These are phyloP conservation scores for Mizuhopecten yessoensis DNA, from an alignment of 1,140 invertebrate genomes.

Conservation along the genomic window DNA sequence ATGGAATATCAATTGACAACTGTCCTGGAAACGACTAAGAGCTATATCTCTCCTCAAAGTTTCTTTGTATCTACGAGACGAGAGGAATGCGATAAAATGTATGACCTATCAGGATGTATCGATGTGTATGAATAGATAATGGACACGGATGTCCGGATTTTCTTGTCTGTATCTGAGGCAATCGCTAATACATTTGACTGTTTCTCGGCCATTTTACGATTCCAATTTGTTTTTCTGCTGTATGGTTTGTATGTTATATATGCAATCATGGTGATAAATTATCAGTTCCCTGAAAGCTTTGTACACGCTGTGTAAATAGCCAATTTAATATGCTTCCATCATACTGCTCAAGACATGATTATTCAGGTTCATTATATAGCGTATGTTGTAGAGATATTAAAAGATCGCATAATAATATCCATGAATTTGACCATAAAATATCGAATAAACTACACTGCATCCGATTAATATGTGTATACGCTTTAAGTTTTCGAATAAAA, in stretches of 20 bases:
- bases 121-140: neutral
- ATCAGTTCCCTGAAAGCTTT: too few relatives aligned
- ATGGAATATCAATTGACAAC: neutral
- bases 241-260: too few relatives aligned
- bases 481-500: neutral
- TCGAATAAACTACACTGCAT: neutral
- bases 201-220: too few relatives aligned
- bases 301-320: too few relatives aligned
- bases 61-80: neutral
- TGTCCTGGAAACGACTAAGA: slow-evolving; percentile 37
- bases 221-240: too few relatives aligned
- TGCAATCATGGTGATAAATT: too few relatives aligned
- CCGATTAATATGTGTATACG: neutral
- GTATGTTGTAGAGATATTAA: neutral
- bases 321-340: too few relatives aligned
- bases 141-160: too few relatives aligned
- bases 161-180: too few relatives aligned
- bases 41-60: slow-evolving; percentile 14
- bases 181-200: too few relatives aligned
- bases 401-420: neutral
- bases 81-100: neutral
- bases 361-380: too few relatives aligned
- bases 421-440: neutral
- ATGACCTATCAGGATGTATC: neutral
- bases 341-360: too few relatives aligned